These are phyloP conservation scores for Boloria selene DNA, from an alignment of 2,888 invertebrate species.

Conservation along the genomic window DNA sequence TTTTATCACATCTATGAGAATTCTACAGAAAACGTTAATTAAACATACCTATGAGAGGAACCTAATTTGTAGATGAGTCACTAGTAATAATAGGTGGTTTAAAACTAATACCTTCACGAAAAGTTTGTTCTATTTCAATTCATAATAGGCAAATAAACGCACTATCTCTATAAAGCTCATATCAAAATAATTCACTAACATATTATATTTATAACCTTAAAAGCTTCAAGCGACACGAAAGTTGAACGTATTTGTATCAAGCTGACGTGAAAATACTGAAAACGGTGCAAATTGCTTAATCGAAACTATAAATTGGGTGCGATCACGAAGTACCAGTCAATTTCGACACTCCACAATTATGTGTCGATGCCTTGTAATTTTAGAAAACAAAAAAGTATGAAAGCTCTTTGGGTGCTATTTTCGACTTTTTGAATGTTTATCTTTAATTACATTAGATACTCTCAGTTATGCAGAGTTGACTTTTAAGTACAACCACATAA, in stretches of 20 bases:
- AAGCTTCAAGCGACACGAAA: constrained; percentile 11
- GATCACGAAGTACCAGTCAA: constrained; percentile 43
- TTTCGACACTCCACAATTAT: constrained; percentile 44
- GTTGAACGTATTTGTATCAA: constrained; percentile 13
- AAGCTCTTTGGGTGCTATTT: constrained; percentile 7
- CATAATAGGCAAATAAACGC: no score
- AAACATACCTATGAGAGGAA: no score
- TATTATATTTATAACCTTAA: constrained; percentile 1
- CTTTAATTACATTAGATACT: constrained; percentile 1
- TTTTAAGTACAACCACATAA: no score
- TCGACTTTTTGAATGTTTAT: constrained; percentile 8
- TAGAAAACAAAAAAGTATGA: constrained; percentile 21
- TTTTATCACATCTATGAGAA: no score
- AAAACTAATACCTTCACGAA: no score
- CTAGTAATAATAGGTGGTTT: no score
- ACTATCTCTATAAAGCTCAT: no score
- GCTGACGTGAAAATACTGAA: constrained; percentile 35
- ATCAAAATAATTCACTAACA: neutral
- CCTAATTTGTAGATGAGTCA: no score
- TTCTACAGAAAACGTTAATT: no score
- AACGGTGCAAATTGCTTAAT: constrained; percentile 48
- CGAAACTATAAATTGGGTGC: constrained; percentile 46
- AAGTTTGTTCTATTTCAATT: no score
- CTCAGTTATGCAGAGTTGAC: no score
- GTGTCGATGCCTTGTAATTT: constrained; percentile 31